A percentile compares a stretch with the other conserved stretches of the same genome.
Conservation (phyloP, 2,888 invertebrate genomes). For the Fragum sueziense region DNA sequence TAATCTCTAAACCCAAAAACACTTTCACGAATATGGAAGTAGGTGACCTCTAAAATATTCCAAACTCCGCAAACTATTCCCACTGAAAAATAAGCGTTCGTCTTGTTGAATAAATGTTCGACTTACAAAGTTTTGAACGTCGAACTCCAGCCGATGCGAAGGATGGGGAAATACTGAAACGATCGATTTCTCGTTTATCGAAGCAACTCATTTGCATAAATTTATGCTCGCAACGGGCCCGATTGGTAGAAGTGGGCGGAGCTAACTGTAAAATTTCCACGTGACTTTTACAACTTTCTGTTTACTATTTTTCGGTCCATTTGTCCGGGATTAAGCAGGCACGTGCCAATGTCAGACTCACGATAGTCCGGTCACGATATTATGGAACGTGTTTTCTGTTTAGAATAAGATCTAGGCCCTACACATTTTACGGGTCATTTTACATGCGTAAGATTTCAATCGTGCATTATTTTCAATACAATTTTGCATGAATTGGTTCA, state of each 20-base stretch:
- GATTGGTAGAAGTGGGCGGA: conserved; percentile 12
- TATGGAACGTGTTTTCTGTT: no score
- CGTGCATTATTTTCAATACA: no score
- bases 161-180: conserved; percentile 9
- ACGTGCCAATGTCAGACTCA: no score
- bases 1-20: conserved; percentile 54
- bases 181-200: conserved; percentile 16
- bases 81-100: background rate
- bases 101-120: background rate
- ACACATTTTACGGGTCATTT: no score
- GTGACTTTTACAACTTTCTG: background rate
- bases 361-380: no score
- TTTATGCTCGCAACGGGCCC: conserved; percentile 27
- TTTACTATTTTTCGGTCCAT: background rate
- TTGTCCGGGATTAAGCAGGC: no score
- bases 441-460: no score
- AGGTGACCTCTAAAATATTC: conserved; percentile 33
- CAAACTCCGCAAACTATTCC: background rate
- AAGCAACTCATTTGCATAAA: conserved; percentile 28
- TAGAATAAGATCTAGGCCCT: no score
- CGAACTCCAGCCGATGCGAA: background rate
- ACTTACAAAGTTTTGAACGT: background rate
- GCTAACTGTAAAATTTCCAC: background rate
- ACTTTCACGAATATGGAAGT: conserved; percentile 19
- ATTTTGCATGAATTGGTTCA: no score